These are phyloP conservation scores for Trichechus manatus DNA, from an alignment of 2,113 vertebrate species.

Conservation along the genomic window DNA sequence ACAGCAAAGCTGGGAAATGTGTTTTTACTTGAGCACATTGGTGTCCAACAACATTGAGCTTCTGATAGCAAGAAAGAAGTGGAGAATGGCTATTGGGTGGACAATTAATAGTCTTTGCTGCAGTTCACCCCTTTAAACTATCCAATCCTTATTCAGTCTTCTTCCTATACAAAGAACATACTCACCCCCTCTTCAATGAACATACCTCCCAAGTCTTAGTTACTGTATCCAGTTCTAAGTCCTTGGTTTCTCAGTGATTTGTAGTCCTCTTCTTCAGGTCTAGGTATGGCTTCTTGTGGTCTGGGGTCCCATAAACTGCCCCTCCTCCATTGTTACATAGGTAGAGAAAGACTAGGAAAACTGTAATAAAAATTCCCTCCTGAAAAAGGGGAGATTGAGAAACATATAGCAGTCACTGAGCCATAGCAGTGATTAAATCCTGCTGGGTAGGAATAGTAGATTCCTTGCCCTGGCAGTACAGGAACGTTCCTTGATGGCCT, in stretches of 20 bases:
- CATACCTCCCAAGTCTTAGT: conserved; percentile 28
- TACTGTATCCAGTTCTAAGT: conserved; percentile 7
- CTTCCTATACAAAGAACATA: conserved; percentile 1
- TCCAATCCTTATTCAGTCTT: conserved; percentile 2
- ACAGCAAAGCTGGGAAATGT: background rate
- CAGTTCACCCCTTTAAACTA: background rate
- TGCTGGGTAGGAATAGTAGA: conserved; percentile 10
- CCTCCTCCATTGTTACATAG: background rate
- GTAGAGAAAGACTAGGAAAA: conserved; percentile 45
- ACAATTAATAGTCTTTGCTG: conserved; percentile 26
- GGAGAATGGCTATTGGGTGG: background rate
- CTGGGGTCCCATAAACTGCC: conserved; percentile 5
- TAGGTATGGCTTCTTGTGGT: conserved; percentile 14
- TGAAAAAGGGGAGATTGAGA: background rate
- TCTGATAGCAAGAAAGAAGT: conserved; percentile 35
- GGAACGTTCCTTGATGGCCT: conserved; percentile 10
- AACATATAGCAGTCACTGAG: background rate
- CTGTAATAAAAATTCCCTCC: background rate
- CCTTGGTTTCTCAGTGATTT: conserved; percentile 33
- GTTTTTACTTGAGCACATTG: conserved; percentile 45
- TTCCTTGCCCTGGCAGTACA: background rate
- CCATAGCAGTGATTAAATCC: background rate
- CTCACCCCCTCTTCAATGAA: background rate
- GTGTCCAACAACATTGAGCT: background rate
- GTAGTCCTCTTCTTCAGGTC: background rate